A percentile compares a stretch with the other conserved stretches of the same genome.
These are phyloP conservation scores for Campylomormyrus tamandua DNA, from an alignment of 2,113 vertebrate genomes.

Conservation along the genomic window DNA sequence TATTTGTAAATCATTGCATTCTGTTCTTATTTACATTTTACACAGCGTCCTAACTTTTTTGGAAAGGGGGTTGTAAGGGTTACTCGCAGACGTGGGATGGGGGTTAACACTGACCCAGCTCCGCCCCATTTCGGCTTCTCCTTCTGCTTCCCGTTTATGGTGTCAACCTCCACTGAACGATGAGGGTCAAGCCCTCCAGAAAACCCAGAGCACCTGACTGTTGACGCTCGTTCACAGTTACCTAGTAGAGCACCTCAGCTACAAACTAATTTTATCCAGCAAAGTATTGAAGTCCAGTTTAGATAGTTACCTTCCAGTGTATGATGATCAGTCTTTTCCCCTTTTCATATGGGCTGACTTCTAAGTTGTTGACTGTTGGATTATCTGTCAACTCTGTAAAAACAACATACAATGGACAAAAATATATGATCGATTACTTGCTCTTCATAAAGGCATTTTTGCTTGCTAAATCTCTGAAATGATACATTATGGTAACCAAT, in stretches of 20 bases:
- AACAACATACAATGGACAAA: neutral
- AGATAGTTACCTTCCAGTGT: constrained; percentile 36
- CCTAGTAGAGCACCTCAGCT: neutral
- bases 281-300: neutral
- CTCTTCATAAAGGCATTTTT: neutral
- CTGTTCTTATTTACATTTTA: neutral
- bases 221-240: neutral
- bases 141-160: neutral
- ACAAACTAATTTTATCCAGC: neutral
- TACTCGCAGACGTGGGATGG: neutral
- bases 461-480: neutral
- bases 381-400: constrained; percentile 45
- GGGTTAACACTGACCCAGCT: neutral
- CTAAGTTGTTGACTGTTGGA: constrained; percentile 31
- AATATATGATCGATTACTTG: neutral
- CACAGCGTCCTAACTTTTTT: neutral
- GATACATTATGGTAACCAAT: neutral
- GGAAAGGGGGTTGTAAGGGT: neutral
- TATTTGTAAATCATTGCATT: neutral
- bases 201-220: neutral
- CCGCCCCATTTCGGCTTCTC: neutral
- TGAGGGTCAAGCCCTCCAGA: neutral
- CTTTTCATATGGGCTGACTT: neutral
- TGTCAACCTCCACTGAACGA: neutral
- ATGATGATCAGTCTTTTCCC: constrained; percentile 32